Evolutionary conservation across 2,113 vertebrate genomes (phyloP).

Genomic region (Channa argus): DNA sequence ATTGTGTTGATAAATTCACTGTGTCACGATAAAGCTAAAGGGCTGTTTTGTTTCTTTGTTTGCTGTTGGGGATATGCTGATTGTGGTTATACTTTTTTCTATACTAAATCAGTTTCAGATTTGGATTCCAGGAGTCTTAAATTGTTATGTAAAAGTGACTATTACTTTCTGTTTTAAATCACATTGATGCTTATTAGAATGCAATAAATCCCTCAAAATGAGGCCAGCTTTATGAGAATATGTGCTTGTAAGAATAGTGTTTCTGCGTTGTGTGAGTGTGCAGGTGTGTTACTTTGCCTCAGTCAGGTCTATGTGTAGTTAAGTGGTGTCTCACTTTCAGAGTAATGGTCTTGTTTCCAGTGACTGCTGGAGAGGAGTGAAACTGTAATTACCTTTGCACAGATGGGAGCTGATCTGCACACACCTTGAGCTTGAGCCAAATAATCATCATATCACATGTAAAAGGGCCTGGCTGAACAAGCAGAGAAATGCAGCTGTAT

Average conservation of each 20-base stretch:
- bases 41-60: slow-evolving; percentile 26
- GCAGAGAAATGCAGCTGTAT: slow-evolving; percentile 44
- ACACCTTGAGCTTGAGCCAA: slow-evolving; percentile 46
- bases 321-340: slow-evolving; percentile 28
- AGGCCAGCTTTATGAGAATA: slow-evolving; percentile 47
- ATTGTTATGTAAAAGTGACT: slow-evolving; percentile 53
- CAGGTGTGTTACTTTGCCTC: neutral
- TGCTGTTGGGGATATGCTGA: slow-evolving; percentile 40
- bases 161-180: slow-evolving; percentile 71
- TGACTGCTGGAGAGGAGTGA: slow-evolving; percentile 34
- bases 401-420: slow-evolving; percentile 49
- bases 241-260: slow-evolving; percentile 22
- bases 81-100: slow-evolving; percentile 59
- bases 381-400: slow-evolving; percentile 62
- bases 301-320: slow-evolving; percentile 2
- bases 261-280: neutral
- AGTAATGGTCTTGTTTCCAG: slow-evolving; percentile 17
- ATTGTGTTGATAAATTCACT: neutral
- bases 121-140: slow-evolving; percentile 68
- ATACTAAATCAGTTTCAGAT: slow-evolving; percentile 55
- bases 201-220: slow-evolving; percentile 82
- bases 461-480: slow-evolving; percentile 44
- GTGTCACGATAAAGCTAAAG: slow-evolving; percentile 11
- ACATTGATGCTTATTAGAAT: slow-evolving; percentile 77
- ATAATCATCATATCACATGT: slow-evolving; percentile 51